phyloP scores from a whole-genome alignment of 2,797 vertebrate genomes.

The Centropyge bicolor region DNA sequence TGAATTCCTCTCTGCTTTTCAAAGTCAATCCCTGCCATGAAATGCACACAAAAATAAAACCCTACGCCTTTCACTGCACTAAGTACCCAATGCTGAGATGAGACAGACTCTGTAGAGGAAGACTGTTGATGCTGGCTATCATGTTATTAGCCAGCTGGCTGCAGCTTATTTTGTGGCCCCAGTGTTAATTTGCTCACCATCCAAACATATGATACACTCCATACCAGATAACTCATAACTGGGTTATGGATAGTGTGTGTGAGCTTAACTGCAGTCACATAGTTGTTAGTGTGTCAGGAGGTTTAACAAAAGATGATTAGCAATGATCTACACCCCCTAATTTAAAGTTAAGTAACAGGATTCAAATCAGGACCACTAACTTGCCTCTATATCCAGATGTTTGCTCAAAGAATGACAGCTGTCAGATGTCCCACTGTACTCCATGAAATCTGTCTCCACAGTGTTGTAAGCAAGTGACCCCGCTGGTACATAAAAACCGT shows the following conservation, averaged over 20 bases:
- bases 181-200: too few species aligned
- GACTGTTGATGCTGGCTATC: too few species aligned
- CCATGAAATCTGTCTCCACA: neutral
- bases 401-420: neutral
- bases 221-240: neutral
- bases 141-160: too few species aligned
- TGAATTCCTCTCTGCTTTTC: too few species aligned
- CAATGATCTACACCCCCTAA: neutral
- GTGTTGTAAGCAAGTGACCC: neutral
- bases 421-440: neutral
- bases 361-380: neutral
- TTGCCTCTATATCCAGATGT: neutral
- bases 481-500: neutral
- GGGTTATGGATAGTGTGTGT: neutral
- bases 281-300: neutral
- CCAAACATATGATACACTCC: neutral
- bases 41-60: too few species aligned
- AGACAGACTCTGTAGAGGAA: too few species aligned
- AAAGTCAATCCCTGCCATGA: too few species aligned
- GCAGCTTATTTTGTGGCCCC: too few species aligned
- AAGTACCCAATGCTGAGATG: too few species aligned
- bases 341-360: too few species aligned
- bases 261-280: neutral
- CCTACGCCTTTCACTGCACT: too few species aligned
- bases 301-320: neutral